Percentiles rank a stretch among this genome's conserved stretches.
These are phyloP conservation scores for Neodiprion virginianus DNA, from an alignment of 1,140 invertebrate species.

Conservation along the genomic window DNA sequence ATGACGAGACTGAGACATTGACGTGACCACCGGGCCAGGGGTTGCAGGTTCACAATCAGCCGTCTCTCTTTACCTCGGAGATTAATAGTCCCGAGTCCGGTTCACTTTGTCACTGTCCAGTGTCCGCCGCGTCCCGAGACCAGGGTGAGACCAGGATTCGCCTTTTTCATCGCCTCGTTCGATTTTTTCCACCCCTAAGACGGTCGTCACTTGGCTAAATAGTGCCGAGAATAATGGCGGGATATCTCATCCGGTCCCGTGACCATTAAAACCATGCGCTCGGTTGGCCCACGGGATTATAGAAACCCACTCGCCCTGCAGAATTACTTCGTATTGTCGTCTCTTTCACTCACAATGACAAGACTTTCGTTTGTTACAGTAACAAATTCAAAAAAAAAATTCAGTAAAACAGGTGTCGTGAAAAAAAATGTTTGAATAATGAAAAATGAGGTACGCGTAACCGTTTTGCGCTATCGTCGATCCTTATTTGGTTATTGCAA, in stretches of 20 bases:
- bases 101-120: slow-evolving; percentile 7
- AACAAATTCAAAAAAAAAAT: no score
- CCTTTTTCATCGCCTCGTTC: neutral
- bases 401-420: no score
- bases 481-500: no score
- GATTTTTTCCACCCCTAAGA: neutral
- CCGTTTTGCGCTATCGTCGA: no score
- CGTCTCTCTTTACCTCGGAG: neutral
- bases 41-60: neutral
- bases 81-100: neutral
- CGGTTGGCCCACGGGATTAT: no score
- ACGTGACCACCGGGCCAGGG: neutral
- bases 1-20: neutral
- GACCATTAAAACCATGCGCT: neutral
- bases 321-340: no score
- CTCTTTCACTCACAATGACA: no score
- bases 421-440: no score
- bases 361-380: no score
- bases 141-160: neutral
- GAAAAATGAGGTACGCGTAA: no score
- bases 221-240: slow-evolving; percentile 7
- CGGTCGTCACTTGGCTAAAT: neutral
- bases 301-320: no score
- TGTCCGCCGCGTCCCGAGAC: neutral
- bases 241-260: neutral